These are phyloP conservation scores for Ferrisia virgata DNA, from an alignment of 2,888 invertebrate species.

Conservation along the genomic window DNA sequence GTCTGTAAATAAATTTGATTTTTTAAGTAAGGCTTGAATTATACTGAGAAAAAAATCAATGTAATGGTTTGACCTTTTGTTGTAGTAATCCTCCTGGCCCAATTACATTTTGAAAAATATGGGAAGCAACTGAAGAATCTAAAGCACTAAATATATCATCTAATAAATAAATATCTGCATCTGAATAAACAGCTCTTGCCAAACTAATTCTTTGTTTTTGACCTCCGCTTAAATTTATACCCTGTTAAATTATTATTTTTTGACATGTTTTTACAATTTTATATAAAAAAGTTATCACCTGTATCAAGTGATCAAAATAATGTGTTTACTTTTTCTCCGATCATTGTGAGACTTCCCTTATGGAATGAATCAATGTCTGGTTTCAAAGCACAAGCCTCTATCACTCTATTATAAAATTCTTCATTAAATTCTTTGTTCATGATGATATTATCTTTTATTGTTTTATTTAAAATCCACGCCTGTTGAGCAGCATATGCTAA, in stretches of 20 bases:
- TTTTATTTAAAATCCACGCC: slow-evolving; percentile 98
- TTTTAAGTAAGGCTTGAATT: not conserved
- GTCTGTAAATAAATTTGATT: slow-evolving; percentile 57
- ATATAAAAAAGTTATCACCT: too few relatives aligned
- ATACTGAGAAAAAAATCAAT: too few relatives aligned
- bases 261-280: not conserved
- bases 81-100: slow-evolving; percentile 55
- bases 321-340: slow-evolving; percentile 76
- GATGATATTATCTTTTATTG: slow-evolving; percentile 85
- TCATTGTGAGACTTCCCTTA: slow-evolving; percentile 94
- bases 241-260: slow-evolving; percentile 53
- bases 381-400: slow-evolving; percentile 85
- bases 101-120: slow-evolving; percentile 64
- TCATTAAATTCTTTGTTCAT: slow-evolving; percentile 77
- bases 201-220: slow-evolving; percentile 88
- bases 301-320: too few relatives aligned
- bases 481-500: slow-evolving; percentile 88
- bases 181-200: slow-evolving; percentile 85
- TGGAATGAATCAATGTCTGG: slow-evolving; percentile 90
- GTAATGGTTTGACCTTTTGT: slow-evolving; percentile 51
- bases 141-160: slow-evolving; percentile 85
- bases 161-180: slow-evolving; percentile 84
- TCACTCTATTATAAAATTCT: slow-evolving; percentile 70
- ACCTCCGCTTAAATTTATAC: slow-evolving; percentile 84
- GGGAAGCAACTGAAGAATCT: slow-evolving; percentile 64